Percentiles rank a stretch among this genome's conserved stretches.
Conservation (phyloP, 2,888 invertebrate species). For the Proisotoma minuta region DNA sequence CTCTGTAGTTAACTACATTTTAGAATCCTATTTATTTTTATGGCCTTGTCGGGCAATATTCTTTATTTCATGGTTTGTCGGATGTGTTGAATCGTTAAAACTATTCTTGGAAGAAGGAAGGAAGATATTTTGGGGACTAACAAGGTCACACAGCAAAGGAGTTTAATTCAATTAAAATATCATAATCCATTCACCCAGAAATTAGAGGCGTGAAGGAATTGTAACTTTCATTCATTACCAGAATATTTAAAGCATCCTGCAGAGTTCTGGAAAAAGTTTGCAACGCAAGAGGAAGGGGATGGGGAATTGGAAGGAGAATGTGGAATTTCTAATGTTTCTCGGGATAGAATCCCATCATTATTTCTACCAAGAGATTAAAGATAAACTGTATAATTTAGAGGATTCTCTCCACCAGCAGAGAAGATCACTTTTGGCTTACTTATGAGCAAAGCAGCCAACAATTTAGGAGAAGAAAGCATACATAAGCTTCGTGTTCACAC, state of each 20-base stretch:
- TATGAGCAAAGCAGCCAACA: not conserved
- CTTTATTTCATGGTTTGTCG: too few relatives aligned
- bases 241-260: not conserved
- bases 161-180: not conserved
- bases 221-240: not conserved
- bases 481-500: not conserved
- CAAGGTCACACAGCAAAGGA: not conserved
- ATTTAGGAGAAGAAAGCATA: conserved; percentile 12
- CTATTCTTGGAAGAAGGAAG: too few relatives aligned
- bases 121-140: not conserved
- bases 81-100: too few relatives aligned
- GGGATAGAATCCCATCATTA: not conserved
- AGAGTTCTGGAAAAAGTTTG: not conserved
- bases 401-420: not conserved
- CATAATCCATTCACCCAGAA: too few relatives aligned
- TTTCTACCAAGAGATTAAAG: not conserved
- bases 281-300: too few relatives aligned
- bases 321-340: not conserved
- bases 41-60: not conserved
- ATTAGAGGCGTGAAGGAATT: too few relatives aligned
- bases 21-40: not conserved
- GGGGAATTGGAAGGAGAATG: not conserved
- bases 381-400: not conserved
- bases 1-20: not conserved
- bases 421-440: not conserved